Evolutionary conservation across 2,888 invertebrate species (phyloP), one percentile per base, ranked within the genome.

Genomic region (Hanleya hanleyi): DNA sequence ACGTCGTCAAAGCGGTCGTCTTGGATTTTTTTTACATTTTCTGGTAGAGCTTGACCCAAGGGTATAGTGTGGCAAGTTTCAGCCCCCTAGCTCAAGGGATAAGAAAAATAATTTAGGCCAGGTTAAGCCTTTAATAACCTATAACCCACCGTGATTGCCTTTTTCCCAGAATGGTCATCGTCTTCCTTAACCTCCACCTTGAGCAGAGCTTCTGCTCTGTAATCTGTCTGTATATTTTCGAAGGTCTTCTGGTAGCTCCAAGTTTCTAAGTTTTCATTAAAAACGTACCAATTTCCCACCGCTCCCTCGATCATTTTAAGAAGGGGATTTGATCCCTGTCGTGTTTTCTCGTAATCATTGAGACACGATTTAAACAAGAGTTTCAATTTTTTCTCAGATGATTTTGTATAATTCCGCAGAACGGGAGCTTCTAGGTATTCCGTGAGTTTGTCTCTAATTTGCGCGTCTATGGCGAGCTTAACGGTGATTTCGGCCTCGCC

Each of bases 281-380:
- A 50, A 1, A 83, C 83, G 69, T 83, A 82, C 85, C 85, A 86
- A 1, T 86, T 85, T 18, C 85, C 85, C 0, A 83, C 67, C 6
- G 78, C 79, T 33, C 70, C 72, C 1, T 86, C 33, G 1, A 86
- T 74, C 50, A 81, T 80, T 0, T 81, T 77, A 1, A 86, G 68
- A 12, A 86, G 77, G 0, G 84, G 80, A 18, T 76, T 75, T 0
- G 85, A 86, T 9, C 81, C 80, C 7, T 76, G 71, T 5, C 72
- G 73, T 81, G 83, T 83, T 67, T 84, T 79, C 0, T 73, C 75
- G 68, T 82, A 86, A 38, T 84, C 83, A 77, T 88, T 84, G 88
- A 92, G 89, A 80, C 93, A 93, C 0, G 93, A 92, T 73, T 92
- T 92, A 86, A 93, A 93, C 79, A 93, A 92, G 77, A 92, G 89